These are phyloP conservation scores for Lota lota DNA, from an alignment of 2,113 vertebrate species.

Conservation along the genomic window DNA sequence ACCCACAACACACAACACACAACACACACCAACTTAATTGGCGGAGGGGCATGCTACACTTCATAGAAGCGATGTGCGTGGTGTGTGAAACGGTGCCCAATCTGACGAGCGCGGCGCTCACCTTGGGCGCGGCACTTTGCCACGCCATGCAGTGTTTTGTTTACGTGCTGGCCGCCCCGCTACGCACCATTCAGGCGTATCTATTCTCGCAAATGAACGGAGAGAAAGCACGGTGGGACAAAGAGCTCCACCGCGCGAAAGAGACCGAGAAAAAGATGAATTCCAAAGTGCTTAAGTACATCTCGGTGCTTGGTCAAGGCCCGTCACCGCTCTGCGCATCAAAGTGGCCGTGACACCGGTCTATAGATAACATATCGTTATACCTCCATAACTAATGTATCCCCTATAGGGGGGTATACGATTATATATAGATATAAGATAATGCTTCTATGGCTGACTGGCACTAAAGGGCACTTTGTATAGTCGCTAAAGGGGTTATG, in stretches of 20 bases:
- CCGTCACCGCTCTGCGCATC: constrained; percentile 66
- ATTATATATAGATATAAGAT: neutral
- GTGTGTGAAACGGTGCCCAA: constrained; percentile 57
- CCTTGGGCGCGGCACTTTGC: constrained; percentile 51
- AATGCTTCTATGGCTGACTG: constrained; percentile 10
- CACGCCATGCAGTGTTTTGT: constrained; percentile 61
- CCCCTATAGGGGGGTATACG: no score
- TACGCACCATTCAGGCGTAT: constrained; percentile 59
- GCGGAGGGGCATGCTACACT: constrained; percentile 44
- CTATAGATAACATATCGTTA: constrained; percentile 51
- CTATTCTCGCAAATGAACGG: constrained; percentile 65
- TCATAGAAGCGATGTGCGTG: constrained; percentile 61
- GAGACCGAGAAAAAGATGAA: constrained; percentile 59
- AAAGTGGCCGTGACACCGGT: constrained; percentile 68
- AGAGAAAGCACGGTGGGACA: constrained; percentile 64
- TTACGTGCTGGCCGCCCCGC: constrained; percentile 56
- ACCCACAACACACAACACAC: neutral
- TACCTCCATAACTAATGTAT: no score
- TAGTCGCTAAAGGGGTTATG: constrained; percentile 31
- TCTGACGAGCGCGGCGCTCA: constrained; percentile 53
- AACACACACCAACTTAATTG: constrained; percentile 28
- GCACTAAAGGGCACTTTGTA: constrained; percentile 54
- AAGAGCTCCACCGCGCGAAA: constrained; percentile 46
- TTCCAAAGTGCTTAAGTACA: constrained; percentile 61
- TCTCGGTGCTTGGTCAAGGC: constrained; percentile 69